Conservation (phyloP, 2,888 invertebrate species). For the Gymnoscelis rufifasciata region DNA sequence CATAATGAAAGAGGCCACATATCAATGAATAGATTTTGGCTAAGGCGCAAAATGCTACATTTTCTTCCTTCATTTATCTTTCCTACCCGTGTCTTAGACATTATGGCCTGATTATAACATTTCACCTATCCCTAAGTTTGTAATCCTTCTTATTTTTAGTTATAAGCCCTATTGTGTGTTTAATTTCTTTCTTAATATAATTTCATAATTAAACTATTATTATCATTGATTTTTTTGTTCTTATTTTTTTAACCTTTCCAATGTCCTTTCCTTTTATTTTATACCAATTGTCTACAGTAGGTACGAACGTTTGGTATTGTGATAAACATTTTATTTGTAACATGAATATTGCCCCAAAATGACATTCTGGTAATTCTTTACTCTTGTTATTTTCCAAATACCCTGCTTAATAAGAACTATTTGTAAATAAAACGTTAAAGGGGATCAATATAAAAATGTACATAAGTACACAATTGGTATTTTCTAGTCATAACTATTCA, state of each 20-base stretch:
- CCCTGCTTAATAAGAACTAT: conserved; percentile 60
- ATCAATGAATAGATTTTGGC: conserved; percentile 65
- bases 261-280: conserved; percentile 46
- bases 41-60: conserved; percentile 50
- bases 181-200: conserved; percentile 77
- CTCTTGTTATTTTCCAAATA: conserved; percentile 32
- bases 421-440: conserved; percentile 77
- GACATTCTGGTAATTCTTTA: conserved; percentile 19
- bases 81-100: neutral
- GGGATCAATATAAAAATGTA: conserved; percentile 77
- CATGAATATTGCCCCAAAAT: conserved; percentile 23
- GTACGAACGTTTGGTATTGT: conserved; percentile 30
- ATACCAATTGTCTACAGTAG: conserved; percentile 60
- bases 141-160: conserved; percentile 64
- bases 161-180: conserved; percentile 75
- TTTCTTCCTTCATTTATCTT: conserved; percentile 28
- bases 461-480: conserved; percentile 74
- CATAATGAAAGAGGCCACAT: conserved; percentile 61
- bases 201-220: conserved; percentile 78
- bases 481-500: conserved; percentile 64
- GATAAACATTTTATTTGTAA: conserved; percentile 13
- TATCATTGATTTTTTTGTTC: conserved; percentile 71
- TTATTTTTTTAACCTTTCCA: conserved; percentile 54
- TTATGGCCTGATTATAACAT: neutral
- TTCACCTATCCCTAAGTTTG: conserved; percentile 45